Evolutionary conservation across 2,888 invertebrate species (phyloP).

Genomic region (Synergus japonicus): DNA sequence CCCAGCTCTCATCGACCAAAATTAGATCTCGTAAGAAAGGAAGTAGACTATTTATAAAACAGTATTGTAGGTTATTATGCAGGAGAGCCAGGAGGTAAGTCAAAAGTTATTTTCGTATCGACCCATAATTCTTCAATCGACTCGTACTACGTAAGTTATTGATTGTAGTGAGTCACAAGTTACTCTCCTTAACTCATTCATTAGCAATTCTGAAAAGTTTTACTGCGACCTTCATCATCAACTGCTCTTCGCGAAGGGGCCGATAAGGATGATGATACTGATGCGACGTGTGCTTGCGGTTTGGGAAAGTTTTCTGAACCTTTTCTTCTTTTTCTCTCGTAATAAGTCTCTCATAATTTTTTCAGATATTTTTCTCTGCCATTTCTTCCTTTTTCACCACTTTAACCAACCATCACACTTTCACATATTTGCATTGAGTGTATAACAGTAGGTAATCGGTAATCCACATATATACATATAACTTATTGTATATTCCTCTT

Average conservation of each 20-base stretch:
- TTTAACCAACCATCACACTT: background rate
- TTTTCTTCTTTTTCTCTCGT: background rate
- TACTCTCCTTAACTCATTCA: constrained; percentile 24
- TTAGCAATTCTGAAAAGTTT: constrained; percentile 40
- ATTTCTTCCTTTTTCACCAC: background rate
- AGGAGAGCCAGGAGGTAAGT: constrained; percentile 5
- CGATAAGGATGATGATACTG: constrained; percentile 11
- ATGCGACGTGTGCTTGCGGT: background rate
- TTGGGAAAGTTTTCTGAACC: background rate
- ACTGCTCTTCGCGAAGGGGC: constrained; percentile 8
- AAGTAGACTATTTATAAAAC: constrained; percentile 17
- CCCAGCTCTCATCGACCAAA: background rate
- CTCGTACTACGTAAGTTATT: constrained; percentile 3
- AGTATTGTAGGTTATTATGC: background rate
- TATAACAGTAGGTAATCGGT: background rate
- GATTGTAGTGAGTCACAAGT: constrained; percentile 33
- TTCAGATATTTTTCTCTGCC: background rate
- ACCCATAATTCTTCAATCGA: constrained; percentile 31
- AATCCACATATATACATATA: background rate
- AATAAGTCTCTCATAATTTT: background rate
- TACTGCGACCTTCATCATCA: constrained; percentile 26
- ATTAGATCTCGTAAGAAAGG: constrained; percentile 10
- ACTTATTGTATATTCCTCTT: background rate
- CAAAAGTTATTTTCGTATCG: constrained; percentile 30
- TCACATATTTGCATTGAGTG: background rate